Conservation (phyloP, 2,888 invertebrate genomes). For the Boloria selene region DNA sequence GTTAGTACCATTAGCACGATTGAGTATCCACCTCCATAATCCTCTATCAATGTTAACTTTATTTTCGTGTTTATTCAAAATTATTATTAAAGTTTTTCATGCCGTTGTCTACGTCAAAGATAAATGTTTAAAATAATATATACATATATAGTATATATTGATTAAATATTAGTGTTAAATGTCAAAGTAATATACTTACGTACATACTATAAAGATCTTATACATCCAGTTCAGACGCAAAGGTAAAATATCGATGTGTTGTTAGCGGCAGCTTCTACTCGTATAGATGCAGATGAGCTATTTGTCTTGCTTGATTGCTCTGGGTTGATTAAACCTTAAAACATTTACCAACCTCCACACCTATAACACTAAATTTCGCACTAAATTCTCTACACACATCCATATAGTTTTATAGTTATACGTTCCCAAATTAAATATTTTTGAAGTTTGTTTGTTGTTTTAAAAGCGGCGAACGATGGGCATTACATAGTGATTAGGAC, state of each 20-base stretch:
- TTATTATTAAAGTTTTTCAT: background rate
- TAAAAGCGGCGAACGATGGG: slow-evolving; percentile 34
- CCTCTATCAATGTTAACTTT: slow-evolving; percentile 5
- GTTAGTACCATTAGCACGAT: slow-evolving; percentile 77
- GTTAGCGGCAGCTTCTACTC: slow-evolving; percentile 70
- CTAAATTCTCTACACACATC: slow-evolving; percentile 19
- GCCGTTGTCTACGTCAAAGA: background rate
- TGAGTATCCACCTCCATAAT: slow-evolving; percentile 55
- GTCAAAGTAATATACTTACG: too few species aligned
- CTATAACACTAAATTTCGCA: slow-evolving; percentile 43
- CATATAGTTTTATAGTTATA: background rate
- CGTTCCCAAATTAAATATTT: slow-evolving; percentile 11
- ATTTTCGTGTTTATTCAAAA: slow-evolving; percentile 7
- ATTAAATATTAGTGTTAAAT: background rate
- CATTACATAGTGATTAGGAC: slow-evolving; percentile 76
- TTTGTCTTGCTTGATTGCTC: slow-evolving; percentile 79
- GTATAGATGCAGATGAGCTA: slow-evolving; percentile 82
- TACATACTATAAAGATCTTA: background rate
- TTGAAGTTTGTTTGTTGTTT: slow-evolving; percentile 29
- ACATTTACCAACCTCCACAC: slow-evolving; percentile 72
- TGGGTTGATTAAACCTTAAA: slow-evolving; percentile 80
- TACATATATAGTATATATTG: too few species aligned
- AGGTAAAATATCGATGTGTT: slow-evolving; percentile 60
- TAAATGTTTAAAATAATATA: background rate
- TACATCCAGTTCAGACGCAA: slow-evolving; percentile 27